phyloP scores from a whole-genome alignment of 2,797 vertebrate species.

The Sebastolobus altivelis region DNA sequence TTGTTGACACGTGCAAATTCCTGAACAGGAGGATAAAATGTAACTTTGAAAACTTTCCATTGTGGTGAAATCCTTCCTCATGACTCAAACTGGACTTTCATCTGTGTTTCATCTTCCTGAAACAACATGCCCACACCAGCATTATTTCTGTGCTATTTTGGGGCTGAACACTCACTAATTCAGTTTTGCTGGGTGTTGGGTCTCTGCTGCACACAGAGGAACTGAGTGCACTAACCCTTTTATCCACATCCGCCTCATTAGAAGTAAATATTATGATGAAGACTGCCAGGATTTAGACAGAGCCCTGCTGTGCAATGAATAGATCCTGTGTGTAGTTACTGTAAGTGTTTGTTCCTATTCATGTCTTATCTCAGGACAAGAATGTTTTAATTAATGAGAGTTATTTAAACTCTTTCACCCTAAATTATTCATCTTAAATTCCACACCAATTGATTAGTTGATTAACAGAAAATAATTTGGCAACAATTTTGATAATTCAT shows the following conservation, averaged over 20 bases:
- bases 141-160: not conserved
- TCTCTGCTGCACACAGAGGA: not conserved
- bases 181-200: not conserved
- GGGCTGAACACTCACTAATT: not conserved
- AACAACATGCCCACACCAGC: not conserved
- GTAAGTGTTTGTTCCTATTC: not conserved
- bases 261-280: conserved; percentile 29
- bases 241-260: conserved; percentile 2
- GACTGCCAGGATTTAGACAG: conserved; percentile 8
- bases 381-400: not conserved
- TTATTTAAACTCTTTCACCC: not conserved
- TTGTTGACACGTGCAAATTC: no score
- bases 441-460: not conserved
- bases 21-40: no score
- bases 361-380: not conserved
- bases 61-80: no score
- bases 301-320: conserved; percentile 25
- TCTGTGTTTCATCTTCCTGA: not conserved
- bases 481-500: no score
- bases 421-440: not conserved
- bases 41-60: no score
- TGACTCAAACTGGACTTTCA: not conserved
- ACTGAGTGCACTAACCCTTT: conserved; percentile 1
- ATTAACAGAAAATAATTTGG: not conserved
- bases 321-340: not conserved